Percentiles rank a stretch among this genome's conserved stretches.
Evolutionary conservation across 2,888 invertebrate genomes (phyloP).

Genomic region (Pecten maximus): DNA sequence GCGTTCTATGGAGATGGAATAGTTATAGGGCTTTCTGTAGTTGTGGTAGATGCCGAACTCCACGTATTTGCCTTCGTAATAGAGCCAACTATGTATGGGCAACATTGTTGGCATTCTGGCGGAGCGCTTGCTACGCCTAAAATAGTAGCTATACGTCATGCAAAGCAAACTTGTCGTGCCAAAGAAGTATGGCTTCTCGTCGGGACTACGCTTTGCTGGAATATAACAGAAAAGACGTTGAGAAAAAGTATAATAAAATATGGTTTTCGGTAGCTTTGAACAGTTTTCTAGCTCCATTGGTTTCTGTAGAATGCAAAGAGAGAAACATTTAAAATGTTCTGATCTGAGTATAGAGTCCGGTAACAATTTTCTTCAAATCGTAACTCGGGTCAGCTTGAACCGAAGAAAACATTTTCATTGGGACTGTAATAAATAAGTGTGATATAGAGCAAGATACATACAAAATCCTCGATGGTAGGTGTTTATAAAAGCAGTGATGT

Average conservation of each 20-base stretch:
- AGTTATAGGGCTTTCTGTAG: background rate
- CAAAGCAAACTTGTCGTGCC: background rate
- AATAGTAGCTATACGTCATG: slow-evolving; percentile 22
- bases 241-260: background rate
- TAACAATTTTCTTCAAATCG: no score
- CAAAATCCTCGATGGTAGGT: no score
- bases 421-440: no score
- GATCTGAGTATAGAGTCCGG: no score
- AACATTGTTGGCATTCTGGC: background rate
- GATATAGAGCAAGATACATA: no score
- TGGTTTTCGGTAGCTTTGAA: no score
- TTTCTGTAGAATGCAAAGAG: no score
- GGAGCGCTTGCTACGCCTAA: background rate
- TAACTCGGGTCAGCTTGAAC: no score
- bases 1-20: background rate
- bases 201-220: background rate
- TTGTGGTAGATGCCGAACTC: slow-evolving; percentile 5
- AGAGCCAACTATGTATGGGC: background rate
- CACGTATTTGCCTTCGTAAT: background rate
- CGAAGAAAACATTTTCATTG: no score
- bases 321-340: no score
- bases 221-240: background rate
- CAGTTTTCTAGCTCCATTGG: no score
- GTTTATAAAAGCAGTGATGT: no score
- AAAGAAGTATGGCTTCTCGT: background rate